A percentile compares a stretch with the other conserved stretches of the same genome.
Conservation (phyloP, 2,113 vertebrate species). For the Hippopotamus amphibius region DNA sequence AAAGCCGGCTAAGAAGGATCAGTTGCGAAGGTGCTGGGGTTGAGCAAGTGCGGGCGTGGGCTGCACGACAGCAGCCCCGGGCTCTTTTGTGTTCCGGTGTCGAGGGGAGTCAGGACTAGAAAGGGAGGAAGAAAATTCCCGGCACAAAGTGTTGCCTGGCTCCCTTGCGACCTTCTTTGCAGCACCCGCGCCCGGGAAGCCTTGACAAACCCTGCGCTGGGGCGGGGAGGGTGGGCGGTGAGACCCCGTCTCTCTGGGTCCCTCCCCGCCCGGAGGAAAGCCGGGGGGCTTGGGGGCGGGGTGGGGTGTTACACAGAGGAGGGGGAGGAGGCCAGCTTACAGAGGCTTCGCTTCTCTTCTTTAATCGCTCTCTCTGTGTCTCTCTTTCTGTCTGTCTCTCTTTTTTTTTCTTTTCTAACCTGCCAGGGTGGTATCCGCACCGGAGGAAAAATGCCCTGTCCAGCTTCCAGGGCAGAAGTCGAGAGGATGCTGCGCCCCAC, state of each 20-base stretch:
- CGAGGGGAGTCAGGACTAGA: neutral
- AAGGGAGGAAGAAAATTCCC: neutral
- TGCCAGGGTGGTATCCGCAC: neutral
- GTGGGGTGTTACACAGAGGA: too few relatives aligned
- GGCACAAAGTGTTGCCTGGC: neutral
- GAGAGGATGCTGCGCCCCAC: accelerated
- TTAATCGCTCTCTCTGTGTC: neutral
- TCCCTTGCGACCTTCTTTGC: neutral
- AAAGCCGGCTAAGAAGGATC: too few relatives aligned
- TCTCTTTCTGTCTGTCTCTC: too few relatives aligned
- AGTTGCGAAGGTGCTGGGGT: neutral
- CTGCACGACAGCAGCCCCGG: neutral
- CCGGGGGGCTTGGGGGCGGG: accelerated
- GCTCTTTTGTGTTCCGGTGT: neutral
- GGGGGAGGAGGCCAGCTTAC: neutral
- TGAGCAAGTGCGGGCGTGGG: accelerated
- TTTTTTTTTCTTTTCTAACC: neutral
- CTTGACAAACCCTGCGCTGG: accelerated
- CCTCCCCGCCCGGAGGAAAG: neutral
- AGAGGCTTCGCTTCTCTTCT: neutral
- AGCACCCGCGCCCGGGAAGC: neutral
- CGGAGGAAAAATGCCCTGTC: neutral
- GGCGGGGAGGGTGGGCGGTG: too few relatives aligned
- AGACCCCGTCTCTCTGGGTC: neutral
- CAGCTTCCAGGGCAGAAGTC: neutral